These are phyloP conservation scores for Vandiemenella viatica DNA, from an alignment of 2,888 invertebrate genomes.

Conservation along the genomic window DNA sequence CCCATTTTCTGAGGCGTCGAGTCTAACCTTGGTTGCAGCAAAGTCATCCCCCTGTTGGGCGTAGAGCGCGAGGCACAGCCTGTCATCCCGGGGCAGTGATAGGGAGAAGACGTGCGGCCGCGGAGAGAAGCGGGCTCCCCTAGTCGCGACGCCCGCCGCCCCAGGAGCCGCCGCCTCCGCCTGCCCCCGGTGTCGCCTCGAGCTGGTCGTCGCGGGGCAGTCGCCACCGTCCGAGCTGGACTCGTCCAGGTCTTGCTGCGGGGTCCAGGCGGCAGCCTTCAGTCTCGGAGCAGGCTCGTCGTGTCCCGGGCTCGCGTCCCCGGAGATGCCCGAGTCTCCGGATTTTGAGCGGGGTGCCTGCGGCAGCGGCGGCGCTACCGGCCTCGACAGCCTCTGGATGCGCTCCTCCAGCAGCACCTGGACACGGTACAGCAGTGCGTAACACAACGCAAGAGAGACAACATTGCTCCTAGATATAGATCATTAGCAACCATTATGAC, in stretches of 20 bases:
- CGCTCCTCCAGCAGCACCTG: slow-evolving; percentile 35
- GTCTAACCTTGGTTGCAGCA: too few species aligned
- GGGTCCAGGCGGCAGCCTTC: slow-evolving; percentile 49
- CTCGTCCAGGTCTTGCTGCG: slow-evolving; percentile 63
- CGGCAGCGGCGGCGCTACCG: slow-evolving; percentile 7
- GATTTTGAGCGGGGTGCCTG: slow-evolving; percentile 46
- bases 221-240: slow-evolving; percentile 34
- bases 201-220: background rate
- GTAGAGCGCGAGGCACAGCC: slow-evolving; percentile 30
- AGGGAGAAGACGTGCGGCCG: slow-evolving; percentile 55
- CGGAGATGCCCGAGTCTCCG: slow-evolving; percentile 72
- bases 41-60: too few species aligned
- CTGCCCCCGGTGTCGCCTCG: background rate
- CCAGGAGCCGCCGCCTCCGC: background rate
- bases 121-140: slow-evolving; percentile 28
- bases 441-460: too few species aligned
- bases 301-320: slow-evolving; percentile 34
- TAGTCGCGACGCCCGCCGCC: background rate
- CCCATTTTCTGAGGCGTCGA: too few species aligned
- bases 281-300: background rate
- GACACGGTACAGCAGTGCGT: slow-evolving; percentile 18
- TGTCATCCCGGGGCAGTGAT: slow-evolving; percentile 53
- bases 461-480: too few species aligned
- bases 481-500: too few species aligned
- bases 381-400: slow-evolving; percentile 28